Evolutionary conservation across 1,140 invertebrate genomes (phyloP).

Genomic region (Acromyrmex echinatior): DNA sequence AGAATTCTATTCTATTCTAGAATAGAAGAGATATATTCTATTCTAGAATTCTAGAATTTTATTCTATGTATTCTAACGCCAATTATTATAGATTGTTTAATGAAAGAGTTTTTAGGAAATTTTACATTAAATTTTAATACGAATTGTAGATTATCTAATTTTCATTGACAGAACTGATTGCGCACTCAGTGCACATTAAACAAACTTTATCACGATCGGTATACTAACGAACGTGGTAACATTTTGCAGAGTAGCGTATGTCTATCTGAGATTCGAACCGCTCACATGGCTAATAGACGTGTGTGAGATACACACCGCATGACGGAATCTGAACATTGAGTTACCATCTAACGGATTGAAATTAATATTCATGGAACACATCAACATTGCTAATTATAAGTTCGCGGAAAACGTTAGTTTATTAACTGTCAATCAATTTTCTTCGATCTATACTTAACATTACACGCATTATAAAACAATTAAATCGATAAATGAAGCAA

Average conservation of each 20-base stretch:
- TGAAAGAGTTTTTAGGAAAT: not conserved
- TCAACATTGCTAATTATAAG: slow-evolving; percentile 28
- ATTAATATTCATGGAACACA: slow-evolving; percentile 3
- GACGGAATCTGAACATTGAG: not conserved
- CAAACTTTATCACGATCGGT: slow-evolving; percentile 19
- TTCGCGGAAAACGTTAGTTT: not conserved
- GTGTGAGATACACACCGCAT: slow-evolving; percentile 6
- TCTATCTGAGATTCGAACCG: slow-evolving; percentile 23
- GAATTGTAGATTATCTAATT: not conserved
- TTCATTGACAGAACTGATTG: too few species aligned
- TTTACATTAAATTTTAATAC: not conserved
- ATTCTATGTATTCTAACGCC: not conserved
- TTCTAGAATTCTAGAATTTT: not conserved
- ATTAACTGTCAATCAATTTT: slow-evolving; percentile 11
- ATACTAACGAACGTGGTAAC: slow-evolving; percentile 4
- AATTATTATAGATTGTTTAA: not conserved
- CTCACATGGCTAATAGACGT: not conserved
- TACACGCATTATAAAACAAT: not conserved
- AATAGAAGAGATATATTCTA: too few species aligned
- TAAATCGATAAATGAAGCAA: not conserved
- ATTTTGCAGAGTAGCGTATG: not conserved
- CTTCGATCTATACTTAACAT: not conserved
- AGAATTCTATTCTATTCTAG: not conserved
- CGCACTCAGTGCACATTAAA: not conserved
- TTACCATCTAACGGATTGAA: slow-evolving; percentile 32